Percentiles rank a stretch among this genome's conserved stretches.
Conservation (phyloP, 2,888 invertebrate species). For the Augiades crinisus region DNA sequence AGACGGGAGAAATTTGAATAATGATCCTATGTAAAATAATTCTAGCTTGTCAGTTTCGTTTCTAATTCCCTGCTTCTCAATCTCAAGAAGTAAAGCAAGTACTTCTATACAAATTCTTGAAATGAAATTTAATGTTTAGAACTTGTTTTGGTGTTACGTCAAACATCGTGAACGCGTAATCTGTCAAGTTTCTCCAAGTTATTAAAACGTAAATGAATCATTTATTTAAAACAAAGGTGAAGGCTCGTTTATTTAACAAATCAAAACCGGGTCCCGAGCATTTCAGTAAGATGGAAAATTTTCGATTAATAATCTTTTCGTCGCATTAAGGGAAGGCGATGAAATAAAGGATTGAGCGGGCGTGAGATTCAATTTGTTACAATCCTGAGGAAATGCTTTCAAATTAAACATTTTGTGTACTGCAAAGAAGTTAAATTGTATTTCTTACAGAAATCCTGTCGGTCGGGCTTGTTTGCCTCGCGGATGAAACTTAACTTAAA, state of each 20-base stretch:
- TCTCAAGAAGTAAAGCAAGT: too few relatives aligned
- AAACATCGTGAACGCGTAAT: conserved; percentile 12
- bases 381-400: conserved; percentile 68
- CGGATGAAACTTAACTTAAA: conserved; percentile 22
- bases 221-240: conserved; percentile 28
- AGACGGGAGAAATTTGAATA: too few relatives aligned
- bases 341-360: conserved; percentile 73
- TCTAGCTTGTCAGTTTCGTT: too few relatives aligned
- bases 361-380: conserved; percentile 75
- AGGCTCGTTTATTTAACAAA: conserved; percentile 44
- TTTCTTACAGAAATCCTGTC: conserved; percentile 59
- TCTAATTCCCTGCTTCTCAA: too few relatives aligned
- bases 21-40: too few relatives aligned
- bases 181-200: conserved; percentile 29
- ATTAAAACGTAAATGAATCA: conserved; percentile 34
- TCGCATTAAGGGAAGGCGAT: conserved; percentile 59
- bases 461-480: conserved; percentile 53
- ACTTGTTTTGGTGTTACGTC: not conserved
- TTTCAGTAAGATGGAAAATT: conserved; percentile 56
- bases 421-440: conserved; percentile 69
- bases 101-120: not conserved
- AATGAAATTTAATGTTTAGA: not conserved
- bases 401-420: conserved; percentile 71
- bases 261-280: conserved; percentile 44
- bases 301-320: conserved; percentile 73